phyloP scores from a whole-genome alignment of 2,888 invertebrate genomes.

The Creontiades dilutus region DNA sequence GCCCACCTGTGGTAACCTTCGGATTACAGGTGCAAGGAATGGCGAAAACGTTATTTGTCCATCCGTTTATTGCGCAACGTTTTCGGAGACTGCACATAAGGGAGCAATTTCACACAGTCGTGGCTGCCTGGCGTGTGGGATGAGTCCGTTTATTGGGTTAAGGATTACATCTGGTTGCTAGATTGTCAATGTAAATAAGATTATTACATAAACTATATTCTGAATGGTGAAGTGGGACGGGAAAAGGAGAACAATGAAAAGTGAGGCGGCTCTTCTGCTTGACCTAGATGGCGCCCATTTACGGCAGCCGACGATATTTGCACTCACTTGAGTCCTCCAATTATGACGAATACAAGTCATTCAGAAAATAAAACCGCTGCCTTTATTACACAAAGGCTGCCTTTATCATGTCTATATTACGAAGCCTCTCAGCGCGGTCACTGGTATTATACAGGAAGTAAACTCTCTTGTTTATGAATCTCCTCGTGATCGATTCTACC shows the following conservation, averaged over 20 bases:
- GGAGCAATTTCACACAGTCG: conserved; percentile 22
- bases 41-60: conserved; percentile 17
- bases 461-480: too few relatives aligned
- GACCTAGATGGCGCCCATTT: neutral
- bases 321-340: too few relatives aligned
- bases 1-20: neutral
- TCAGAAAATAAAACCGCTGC: too few relatives aligned
- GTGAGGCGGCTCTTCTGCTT: neutral
- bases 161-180: neutral
- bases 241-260: conserved; percentile 28
- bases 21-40: conserved; percentile 33
- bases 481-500: too few relatives aligned
- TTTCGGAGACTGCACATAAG: neutral
- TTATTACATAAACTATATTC: neutral
- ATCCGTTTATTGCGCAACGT: conserved; percentile 24
- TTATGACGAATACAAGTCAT: too few relatives aligned
- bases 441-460: too few relatives aligned
- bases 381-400: too few relatives aligned
- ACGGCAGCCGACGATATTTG: too few relatives aligned
- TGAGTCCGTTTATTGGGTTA: conserved; percentile 6
- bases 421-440: too few relatives aligned
- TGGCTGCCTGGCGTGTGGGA: conserved; percentile 13
- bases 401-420: too few relatives aligned
- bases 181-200: conserved; percentile 36
- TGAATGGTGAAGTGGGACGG: conserved; percentile 8